Conservation (phyloP, 2,888 invertebrate genomes). For the Terebella lapidaria region DNA sequence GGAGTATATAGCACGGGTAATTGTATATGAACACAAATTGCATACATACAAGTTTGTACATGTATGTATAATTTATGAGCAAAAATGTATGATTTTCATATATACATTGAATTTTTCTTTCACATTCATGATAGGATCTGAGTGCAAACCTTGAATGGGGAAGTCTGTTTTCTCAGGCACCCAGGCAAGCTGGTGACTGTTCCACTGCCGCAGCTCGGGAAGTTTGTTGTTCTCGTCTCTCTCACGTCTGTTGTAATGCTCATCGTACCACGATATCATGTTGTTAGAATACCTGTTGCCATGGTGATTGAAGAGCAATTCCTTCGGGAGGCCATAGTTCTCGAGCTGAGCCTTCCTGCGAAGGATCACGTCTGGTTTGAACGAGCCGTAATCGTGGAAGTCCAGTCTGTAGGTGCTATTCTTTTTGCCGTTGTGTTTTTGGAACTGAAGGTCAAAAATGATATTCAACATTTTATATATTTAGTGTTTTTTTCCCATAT, state of each 20-base stretch:
- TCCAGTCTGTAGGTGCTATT: slow-evolving; percentile 46
- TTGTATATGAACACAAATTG: not conserved
- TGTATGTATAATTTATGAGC: not conserved
- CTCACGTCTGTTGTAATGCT: slow-evolving; percentile 44
- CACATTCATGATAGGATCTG: not conserved
- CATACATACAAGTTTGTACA: not conserved
- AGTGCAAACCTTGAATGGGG: slow-evolving; percentile 42
- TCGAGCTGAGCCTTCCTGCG: slow-evolving; percentile 38
- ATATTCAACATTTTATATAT: not conserved
- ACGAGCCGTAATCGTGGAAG: slow-evolving; percentile 34
- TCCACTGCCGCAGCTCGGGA: slow-evolving; percentile 42
- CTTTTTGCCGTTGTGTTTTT: slow-evolving; percentile 34
- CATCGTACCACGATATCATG: slow-evolving; percentile 49
- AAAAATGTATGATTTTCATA: not conserved
- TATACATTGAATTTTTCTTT: not conserved
- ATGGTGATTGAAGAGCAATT: slow-evolving; percentile 47
- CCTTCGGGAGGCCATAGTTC: slow-evolving; percentile 41
- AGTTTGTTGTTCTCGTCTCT: slow-evolving; percentile 32
- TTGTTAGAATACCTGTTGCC: slow-evolving; percentile 46
- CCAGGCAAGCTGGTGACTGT: slow-evolving; percentile 44
- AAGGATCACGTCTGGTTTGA: slow-evolving; percentile 40
- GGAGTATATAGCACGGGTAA: no score
- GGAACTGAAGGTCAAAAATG: slow-evolving; percentile 32
- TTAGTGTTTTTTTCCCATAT: no score
- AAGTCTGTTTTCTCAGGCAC: slow-evolving; percentile 47